These are phyloP conservation scores for Semaprochilodus insignis DNA, from an alignment of 2,797 vertebrate genomes.

Conservation along the genomic window DNA sequence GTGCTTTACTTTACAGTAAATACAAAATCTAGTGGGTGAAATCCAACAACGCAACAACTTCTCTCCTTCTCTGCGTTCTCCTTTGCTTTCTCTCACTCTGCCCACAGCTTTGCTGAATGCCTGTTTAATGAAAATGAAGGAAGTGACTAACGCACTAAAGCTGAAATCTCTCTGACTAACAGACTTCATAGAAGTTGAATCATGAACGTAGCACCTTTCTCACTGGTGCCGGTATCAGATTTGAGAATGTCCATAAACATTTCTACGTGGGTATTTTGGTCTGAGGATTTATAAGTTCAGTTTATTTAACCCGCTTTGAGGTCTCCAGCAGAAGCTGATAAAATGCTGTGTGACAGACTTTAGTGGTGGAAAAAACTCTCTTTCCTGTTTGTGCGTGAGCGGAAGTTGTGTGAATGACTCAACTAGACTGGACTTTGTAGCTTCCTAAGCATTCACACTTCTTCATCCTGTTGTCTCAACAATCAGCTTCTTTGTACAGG, in stretches of 20 bases:
- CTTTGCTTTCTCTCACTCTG: neutral
- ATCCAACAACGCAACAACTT: neutral
- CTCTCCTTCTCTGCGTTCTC: neutral
- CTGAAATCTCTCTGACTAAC: neutral
- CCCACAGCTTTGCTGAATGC: neutral
- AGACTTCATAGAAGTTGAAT: neutral
- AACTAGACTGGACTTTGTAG: slow-evolving; percentile 12
- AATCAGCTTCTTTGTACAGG: neutral
- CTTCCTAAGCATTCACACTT: neutral
- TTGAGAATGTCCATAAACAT: neutral
- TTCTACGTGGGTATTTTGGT: neutral
- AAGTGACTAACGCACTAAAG: neutral
- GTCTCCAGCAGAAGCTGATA: neutral
- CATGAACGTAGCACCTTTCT: neutral
- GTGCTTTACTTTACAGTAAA: neutral
- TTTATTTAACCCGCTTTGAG: neutral
- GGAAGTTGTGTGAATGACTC: neutral
- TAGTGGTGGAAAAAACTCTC: neutral
- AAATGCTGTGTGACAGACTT: neutral
- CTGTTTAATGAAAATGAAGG: neutral
- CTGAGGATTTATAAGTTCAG: neutral
- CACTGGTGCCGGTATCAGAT: neutral
- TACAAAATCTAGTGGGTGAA: neutral
- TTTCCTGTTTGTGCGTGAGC: slow-evolving; percentile 31
- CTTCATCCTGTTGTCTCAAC: neutral